Evolutionary conservation across 2,113 vertebrate genomes (phyloP), one percentile per base, ranked within the genome.

Genomic region (Asarcornis scutulata): DNA sequence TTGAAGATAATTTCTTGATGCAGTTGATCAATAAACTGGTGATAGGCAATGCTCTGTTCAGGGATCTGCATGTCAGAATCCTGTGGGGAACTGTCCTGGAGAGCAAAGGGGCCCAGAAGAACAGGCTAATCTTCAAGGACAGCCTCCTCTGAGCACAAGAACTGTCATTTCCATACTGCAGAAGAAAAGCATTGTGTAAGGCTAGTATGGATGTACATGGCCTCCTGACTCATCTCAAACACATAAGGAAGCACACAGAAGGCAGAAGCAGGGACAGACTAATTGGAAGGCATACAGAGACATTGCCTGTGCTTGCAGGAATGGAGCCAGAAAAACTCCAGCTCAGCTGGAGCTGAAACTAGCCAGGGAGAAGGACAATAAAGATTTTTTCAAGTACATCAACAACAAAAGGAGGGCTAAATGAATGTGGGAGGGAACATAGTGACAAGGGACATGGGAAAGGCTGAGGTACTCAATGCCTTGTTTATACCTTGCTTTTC

Each of bases 391-490:
- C 20, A 67, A 62, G 25, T 29, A 52, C 14, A 14, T 71, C 23
- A 67, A 7, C 29, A 73, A 7, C 26, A 64, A 73, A 80, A 77
- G 18, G 13, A 64, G 64, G 22, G 4, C 56, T 71, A n/a, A 84
- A 21, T 59, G 13, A 36, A 4, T 1, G 0, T n/a, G 34, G 17
- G 17, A 10, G 11, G 34, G 3, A 0, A 8, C 0, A 0, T 58
- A 26, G 7, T 62, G 25, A 18, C 13, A 67, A 60, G 23, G 6
- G 15, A 20, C 21, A 9, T 42, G 9, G 74, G 23, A 60, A 56
- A 46, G 18, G 31, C 32, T 76, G 22, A 89, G 15, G 2, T 52
- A 56, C 13, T 44, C 5, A 1, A 34, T 36, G 18, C 16, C 15
- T n/a, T 86, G 7, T 77, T 68, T 68, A 6, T n/a, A n/a, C 18